Evolutionary conservation across 2,797 vertebrate species (phyloP), one percentile per base, ranked within the genome.

Genomic region (Typhlichthys eigenmanni): DNA sequence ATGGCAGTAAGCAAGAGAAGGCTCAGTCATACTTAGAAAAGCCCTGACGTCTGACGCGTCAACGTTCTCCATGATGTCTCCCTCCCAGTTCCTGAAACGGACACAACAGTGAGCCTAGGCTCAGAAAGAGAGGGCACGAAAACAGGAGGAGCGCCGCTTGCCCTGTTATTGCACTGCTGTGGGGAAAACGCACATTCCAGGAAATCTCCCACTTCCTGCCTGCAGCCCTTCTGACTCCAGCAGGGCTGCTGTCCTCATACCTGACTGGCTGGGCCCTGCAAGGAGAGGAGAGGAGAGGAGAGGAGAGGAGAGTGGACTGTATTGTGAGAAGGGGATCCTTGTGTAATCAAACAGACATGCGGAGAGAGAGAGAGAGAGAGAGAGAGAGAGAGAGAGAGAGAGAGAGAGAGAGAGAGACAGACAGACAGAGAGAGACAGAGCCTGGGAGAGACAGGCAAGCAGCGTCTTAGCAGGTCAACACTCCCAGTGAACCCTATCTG

Each of bases 201-300:
- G 93, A 93, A 93, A 93, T 92, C 88, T 92, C 89, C 91, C 84
- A 81, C 89, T 92, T 93, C 93, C 93, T 93, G 92, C 79, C 86
- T 81, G 72, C 79, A 83, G 84, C 84, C 85, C 34, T 88, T 75
- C 80, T 65, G 85, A 88, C 89, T 92, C 84, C 84, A 85, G 71
- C 10, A 1, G 73, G 81, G 77, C 85, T 70, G 76, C 72, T 81
- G 78, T 83, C 87, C 85, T 88, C 80, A 72, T 89, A 92, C 88
- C 88, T 90, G 89, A 90, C 75, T 75, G 72, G 68, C 76, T 71
- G 53, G 47, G 62, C 56, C 74, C 74, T 68, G 75, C 57, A 59
- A 60, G 69, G 69, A 29, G 45, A 16, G 16, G 11, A 52, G 3
- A 10, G 54, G 61, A 70, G 65, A 14, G 65, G 53, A 50, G 59